Evolutionary conservation across 2,797 vertebrate genomes (phyloP).

Genomic region (Chiropotes sagulatus): DNA sequence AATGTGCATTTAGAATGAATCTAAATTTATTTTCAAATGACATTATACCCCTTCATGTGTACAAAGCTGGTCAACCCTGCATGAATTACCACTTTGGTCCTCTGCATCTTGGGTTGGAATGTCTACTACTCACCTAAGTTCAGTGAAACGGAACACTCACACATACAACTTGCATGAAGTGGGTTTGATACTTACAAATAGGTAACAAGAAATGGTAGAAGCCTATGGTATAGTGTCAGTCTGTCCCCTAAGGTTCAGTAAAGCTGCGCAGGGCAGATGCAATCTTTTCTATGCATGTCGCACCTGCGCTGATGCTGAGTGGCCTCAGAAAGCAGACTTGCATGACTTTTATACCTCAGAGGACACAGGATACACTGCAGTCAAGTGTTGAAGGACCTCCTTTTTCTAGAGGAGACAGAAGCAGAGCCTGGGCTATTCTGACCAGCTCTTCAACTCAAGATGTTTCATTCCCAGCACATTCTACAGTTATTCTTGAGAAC

Average conservation of each 20-base stretch:
- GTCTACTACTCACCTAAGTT: not conserved
- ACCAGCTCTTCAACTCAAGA: not conserved
- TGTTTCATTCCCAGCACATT: not conserved
- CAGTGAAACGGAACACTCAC: not conserved
- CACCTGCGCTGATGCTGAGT: not conserved
- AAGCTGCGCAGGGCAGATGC: not conserved
- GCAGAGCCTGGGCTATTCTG: not conserved
- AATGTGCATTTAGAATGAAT: not conserved
- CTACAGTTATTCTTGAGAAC: not conserved
- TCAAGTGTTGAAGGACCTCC: not conserved
- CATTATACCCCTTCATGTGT: not conserved
- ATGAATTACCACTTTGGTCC: fast-evolving
- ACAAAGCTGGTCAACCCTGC: not conserved
- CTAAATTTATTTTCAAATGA: not conserved
- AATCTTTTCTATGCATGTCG: not conserved
- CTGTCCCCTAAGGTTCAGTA: not conserved
- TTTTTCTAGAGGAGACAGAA: not conserved
- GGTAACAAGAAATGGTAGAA: not conserved
- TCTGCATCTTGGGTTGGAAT: not conserved
- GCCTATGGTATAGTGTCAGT: not conserved
- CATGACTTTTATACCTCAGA: not conserved
- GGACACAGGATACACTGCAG: not conserved
- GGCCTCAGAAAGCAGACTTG: not conserved
- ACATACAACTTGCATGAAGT: not conserved
- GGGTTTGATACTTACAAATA: not conserved